Percentiles rank a stretch among this genome's conserved stretches.
phyloP scores from a whole-genome alignment of 2,888 invertebrate species.

The Eustalomyia histrio region DNA sequence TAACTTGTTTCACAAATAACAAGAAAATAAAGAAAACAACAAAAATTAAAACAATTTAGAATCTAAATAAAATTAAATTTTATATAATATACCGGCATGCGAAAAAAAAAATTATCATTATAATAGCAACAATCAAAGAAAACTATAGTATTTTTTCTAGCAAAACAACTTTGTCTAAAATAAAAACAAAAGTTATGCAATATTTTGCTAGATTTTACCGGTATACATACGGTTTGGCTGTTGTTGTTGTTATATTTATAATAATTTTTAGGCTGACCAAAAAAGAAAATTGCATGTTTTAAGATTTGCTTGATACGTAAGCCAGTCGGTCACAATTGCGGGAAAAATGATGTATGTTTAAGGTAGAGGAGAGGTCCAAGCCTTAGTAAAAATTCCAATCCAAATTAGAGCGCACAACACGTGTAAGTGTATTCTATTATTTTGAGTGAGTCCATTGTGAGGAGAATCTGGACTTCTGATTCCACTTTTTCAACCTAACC shows the following conservation, averaged over 20 bases:
- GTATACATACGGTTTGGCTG: not conserved
- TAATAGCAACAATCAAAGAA: not conserved
- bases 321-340: too few relatives aligned
- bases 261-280: not conserved
- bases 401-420: too few relatives aligned
- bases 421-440: too few relatives aligned
- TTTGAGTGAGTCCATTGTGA: too few relatives aligned
- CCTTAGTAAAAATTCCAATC: too few relatives aligned
- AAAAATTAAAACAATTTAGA: not conserved
- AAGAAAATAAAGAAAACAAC: not conserved
- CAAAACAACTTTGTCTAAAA: constrained; percentile 15
- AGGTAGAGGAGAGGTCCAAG: too few relatives aligned
- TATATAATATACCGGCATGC: not conserved
- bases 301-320: too few relatives aligned
- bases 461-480: too few relatives aligned
- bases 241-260: constrained; percentile 1
- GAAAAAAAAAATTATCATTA: not conserved
- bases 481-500: too few relatives aligned
- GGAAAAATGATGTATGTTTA: too few relatives aligned
- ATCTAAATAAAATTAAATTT: not conserved
- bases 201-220: constrained; percentile 18
- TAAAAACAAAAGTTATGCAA: constrained; percentile 21
- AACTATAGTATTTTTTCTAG: not conserved
- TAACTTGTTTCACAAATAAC: too few relatives aligned
- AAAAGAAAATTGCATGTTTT: too few relatives aligned